Evolutionary conservation across 2,888 invertebrate genomes (phyloP).

Genomic region (Ochlodes sylvanus): DNA sequence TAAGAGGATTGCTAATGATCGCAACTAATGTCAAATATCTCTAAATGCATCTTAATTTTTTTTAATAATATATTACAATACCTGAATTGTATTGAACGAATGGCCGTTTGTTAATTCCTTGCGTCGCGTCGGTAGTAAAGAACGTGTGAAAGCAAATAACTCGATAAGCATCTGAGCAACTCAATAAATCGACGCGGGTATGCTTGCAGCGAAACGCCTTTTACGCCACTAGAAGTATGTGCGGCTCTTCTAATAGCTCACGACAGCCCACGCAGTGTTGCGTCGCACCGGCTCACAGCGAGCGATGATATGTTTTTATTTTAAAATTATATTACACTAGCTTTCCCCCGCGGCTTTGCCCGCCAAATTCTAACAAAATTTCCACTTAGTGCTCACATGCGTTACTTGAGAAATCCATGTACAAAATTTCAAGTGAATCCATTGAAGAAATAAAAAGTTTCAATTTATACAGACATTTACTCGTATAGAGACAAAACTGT

Average conservation of each 20-base stretch:
- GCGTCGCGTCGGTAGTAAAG: background rate
- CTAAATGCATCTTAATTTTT: background rate
- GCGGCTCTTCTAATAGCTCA: slow-evolving; percentile 12
- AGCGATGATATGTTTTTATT: background rate
- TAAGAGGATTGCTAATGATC: no score
- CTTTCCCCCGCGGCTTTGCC: no score
- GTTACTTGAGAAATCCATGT: no score
- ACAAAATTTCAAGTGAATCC: no score
- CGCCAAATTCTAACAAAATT: no score
- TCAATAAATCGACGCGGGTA: slow-evolving; percentile 14
- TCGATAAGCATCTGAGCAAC: slow-evolving; percentile 8
- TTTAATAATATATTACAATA: background rate
- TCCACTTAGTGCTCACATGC: no score
- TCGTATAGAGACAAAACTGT: no score
- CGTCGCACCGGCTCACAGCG: background rate
- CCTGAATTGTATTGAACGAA: background rate
- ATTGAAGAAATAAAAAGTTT: no score
- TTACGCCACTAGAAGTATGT: slow-evolving; percentile 19
- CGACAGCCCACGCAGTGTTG: background rate
- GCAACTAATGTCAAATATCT: background rate
- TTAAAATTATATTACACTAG: no score
- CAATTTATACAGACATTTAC: no score
- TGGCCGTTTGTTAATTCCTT: slow-evolving; percentile 1
- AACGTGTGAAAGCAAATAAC: slow-evolving; percentile 22
- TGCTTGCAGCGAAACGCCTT: slow-evolving; percentile 16